A percentile compares a stretch with the other conserved stretches of the same genome.
Evolutionary conservation across 2,113 vertebrate genomes (phyloP).

Genomic region (Sardina pilchardus): DNA sequence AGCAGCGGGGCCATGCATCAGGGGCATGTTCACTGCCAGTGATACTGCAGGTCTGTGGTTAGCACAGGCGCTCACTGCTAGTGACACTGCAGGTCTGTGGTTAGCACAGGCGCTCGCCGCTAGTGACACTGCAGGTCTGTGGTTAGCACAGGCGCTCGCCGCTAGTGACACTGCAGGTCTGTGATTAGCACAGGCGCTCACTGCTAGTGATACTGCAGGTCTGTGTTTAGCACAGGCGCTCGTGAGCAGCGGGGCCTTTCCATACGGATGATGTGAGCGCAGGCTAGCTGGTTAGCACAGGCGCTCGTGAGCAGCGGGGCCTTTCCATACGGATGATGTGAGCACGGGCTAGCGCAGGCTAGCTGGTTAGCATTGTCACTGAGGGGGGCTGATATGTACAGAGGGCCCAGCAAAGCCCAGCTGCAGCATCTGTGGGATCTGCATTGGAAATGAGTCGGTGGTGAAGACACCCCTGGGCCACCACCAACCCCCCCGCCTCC

Average conservation of each 20-base stretch:
- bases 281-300: conserved; percentile 8
- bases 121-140: no score
- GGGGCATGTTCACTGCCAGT: conserved; percentile 21
- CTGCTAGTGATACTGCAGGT: no score
- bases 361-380: not conserved
- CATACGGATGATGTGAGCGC: not conserved
- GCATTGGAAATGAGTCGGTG: conserved; percentile 61
- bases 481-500: not conserved
- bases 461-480: conserved; percentile 14
- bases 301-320: not conserved
- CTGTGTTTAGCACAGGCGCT: not conserved
- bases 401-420: conserved; percentile 9
- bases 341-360: not conserved
- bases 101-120: no score
- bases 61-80: conserved; percentile 2
- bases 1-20: conserved; percentile 30
- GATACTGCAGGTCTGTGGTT: not conserved
- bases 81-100: no score
- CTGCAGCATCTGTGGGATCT: conserved; percentile 55
- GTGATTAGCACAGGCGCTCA: no score
- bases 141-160: no score
- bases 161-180: no score
- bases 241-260: not conserved
- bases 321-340: not conserved
- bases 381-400: not conserved